Evolutionary conservation across 2,888 invertebrate genomes (phyloP).

Genomic region (Pristionchus maxplancki): DNA sequence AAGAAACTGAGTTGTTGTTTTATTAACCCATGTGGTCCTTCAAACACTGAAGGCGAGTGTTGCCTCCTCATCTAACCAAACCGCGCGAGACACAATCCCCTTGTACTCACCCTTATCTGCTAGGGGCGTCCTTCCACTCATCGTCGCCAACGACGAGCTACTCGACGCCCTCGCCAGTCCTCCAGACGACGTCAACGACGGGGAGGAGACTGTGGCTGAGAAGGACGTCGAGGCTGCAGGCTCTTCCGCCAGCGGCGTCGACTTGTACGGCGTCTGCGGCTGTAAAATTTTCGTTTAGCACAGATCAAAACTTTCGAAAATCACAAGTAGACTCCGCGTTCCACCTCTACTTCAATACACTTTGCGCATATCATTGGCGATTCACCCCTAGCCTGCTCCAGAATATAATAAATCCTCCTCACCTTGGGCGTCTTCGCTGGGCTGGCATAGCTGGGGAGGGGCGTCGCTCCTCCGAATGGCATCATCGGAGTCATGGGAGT

Average conservation of each 20-base stretch:
- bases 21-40: too few species aligned
- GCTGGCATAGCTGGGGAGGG: neutral
- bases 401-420: too few species aligned
- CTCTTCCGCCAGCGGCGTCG: neutral
- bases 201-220: neutral
- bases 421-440: neutral
- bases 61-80: too few species aligned
- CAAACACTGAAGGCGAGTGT: too few species aligned
- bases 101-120: neutral
- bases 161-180: neutral
- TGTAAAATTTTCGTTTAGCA: neutral
- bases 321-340: neutral
- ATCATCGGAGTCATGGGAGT: neutral
- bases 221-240: neutral
- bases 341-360: neutral
- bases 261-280: neutral
- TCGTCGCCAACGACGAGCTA: neutral
- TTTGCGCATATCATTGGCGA: too few species aligned
- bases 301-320: neutral
- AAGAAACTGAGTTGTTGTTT: too few species aligned
- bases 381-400: too few species aligned
- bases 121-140: neutral
- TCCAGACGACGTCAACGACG: neutral
- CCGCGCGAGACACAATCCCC: neutral
- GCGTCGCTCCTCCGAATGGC: neutral